A percentile compares a stretch with the other conserved stretches of the same genome.
phyloP scores from a whole-genome alignment of 2,113 vertebrate species.

The Serilophus lunatus region DNA sequence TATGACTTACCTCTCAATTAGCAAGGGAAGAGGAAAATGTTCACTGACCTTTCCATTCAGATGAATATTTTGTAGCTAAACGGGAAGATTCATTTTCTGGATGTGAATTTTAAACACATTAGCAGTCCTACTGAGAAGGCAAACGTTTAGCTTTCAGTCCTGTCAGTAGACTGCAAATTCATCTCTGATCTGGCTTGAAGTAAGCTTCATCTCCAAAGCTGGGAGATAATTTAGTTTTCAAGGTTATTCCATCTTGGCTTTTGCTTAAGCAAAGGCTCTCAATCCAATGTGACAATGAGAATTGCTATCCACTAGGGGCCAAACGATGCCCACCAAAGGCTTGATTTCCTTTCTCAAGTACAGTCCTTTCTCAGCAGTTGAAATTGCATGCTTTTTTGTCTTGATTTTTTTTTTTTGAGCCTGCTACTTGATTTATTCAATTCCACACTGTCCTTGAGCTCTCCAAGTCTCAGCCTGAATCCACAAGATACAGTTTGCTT shows the following conservation, averaged over 20 bases:
- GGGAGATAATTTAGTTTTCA: slow-evolving; percentile 48
- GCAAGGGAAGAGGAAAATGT: not conserved
- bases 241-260: slow-evolving; percentile 20
- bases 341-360: slow-evolving; percentile 25
- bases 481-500: not conserved
- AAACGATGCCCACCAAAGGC: slow-evolving; percentile 52
- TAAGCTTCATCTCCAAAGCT: slow-evolving; percentile 39
- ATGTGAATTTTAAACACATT: not conserved
- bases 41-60: slow-evolving; percentile 10
- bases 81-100: not conserved
- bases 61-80: not conserved
- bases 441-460: slow-evolving; percentile 51
- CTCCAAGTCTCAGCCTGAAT: not conserved
- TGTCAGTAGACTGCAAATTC: slow-evolving; percentile 37
- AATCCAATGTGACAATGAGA: slow-evolving; percentile 57
- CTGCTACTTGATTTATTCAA: not conserved
- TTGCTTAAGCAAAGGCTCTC: slow-evolving; percentile 53
- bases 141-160: slow-evolving; percentile 26
- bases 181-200: slow-evolving; percentile 31
- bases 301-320: slow-evolving; percentile 51
- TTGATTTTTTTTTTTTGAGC: not conserved
- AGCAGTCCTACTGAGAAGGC: slow-evolving; percentile 1
- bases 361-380: not conserved
- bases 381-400: not conserved
- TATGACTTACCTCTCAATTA: slow-evolving; percentile 26